These are phyloP conservation scores for Ciconia nigra DNA, from an alignment of 2,797 vertebrate species.

Conservation along the genomic window DNA sequence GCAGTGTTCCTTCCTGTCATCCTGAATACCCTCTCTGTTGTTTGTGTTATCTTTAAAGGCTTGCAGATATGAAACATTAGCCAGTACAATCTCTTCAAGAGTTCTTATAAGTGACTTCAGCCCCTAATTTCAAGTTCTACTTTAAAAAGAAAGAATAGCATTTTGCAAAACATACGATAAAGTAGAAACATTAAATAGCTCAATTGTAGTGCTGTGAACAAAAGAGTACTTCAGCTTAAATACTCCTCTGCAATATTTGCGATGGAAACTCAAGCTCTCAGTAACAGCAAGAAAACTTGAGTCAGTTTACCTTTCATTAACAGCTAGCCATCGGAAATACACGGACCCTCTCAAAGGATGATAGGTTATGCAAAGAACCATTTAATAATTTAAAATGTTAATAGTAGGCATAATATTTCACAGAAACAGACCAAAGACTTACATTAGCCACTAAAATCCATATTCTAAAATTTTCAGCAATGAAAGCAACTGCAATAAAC, in stretches of 20 bases:
- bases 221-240: neutral
- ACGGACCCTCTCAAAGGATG: neutral
- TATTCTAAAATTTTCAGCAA: neutral
- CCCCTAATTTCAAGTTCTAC: neutral
- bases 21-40: neutral
- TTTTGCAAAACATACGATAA: neutral
- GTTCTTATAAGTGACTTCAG: neutral
- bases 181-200: neutral
- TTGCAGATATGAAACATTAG: neutral
- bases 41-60: neutral
- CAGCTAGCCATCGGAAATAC: neutral
- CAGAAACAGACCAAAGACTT: neutral
- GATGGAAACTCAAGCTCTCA: neutral
- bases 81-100: neutral
- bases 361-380: neutral
- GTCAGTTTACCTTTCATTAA: neutral
- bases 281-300: neutral
- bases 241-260: neutral
- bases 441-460: neutral
- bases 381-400: neutral
- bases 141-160: neutral
- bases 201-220: neutral
- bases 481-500: neutral
- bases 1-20: neutral
- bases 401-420: neutral